Evolutionary conservation across 2,888 invertebrate species (phyloP), one percentile per base, ranked within the genome.

Genomic region (Arctia plantaginis): DNA sequence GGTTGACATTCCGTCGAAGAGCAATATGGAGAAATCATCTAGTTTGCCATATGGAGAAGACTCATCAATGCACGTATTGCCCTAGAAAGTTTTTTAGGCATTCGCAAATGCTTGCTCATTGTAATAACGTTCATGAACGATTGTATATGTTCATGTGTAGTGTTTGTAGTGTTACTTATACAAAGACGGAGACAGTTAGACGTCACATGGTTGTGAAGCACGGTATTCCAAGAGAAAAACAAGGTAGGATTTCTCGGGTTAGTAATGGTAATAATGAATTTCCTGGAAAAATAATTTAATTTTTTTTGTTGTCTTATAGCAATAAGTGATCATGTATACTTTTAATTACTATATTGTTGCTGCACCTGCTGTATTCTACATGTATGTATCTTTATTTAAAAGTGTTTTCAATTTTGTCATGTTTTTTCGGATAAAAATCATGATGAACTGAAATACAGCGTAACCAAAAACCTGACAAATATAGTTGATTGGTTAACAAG

Each of bases 11-110:
- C 85, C 90, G 94, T 0, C 86, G 94, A 74, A 86, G 89, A 72
- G 91, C 90, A 0, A 91, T 94, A 66, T 94, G 93, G 91, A 91
- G 83, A n/a, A 94, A 93, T 33, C 95, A 95, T 82, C 80, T 92
- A n/a, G 81, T 92, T n/a, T 88, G 90, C 66, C 95, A 95, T 71
- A 85, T 85, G 6, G 95, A 95, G 41, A 95, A 94, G 73, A 91
- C 87, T 0, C 80, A 92, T 0, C 91, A 93, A 71, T 95, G 95
- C 74, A 85, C 80, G 0, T 86, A 89, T 6, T 95, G 95, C 72
- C 92, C 94, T 0, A 89, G 87, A 12, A 94, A 92, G 77, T 95
- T 95, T 69, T 90, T 85, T 73, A 85, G 85, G 6, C 84, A 86
- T 0, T 82, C 87, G 39, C 90, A 92, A 18, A 89, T 95, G 91